phyloP scores from a whole-genome alignment of 2,797 vertebrate species.

The Spondyliosoma cantharus region DNA sequence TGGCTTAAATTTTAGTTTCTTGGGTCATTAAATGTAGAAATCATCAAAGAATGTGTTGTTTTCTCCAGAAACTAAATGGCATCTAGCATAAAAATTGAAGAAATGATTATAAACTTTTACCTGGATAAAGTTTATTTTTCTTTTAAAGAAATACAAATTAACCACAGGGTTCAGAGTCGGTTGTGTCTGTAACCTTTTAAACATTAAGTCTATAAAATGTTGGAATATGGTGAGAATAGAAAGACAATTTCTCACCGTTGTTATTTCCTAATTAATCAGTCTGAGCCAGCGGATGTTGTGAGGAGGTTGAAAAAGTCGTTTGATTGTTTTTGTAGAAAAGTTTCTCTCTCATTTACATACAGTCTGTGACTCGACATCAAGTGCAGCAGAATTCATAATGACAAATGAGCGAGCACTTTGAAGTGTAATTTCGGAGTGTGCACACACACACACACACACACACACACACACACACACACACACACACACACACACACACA shows the following conservation, averaged over 20 bases:
- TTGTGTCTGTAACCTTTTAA: no score
- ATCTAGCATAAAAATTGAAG: neutral
- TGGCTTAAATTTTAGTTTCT: neutral
- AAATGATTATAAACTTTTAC: neutral
- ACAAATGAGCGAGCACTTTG: constrained; percentile 39
- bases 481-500: constrained; percentile 2
- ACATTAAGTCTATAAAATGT: no score
- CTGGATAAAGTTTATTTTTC: no score
- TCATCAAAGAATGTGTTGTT: neutral
- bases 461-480: constrained; percentile 20
- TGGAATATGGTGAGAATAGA: neutral
- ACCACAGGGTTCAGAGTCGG: no score
- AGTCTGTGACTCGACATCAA: neutral
- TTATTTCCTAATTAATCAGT: neutral
- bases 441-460: neutral
- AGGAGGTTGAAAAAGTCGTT: constrained; percentile 15
- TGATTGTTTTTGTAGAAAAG: neutral
- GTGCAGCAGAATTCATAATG: constrained; percentile 8
- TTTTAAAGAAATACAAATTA: neutral
- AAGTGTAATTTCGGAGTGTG: constrained; percentile 26
- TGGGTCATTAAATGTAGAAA: neutral
- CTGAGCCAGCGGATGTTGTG: neutral
- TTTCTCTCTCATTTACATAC: constrained; percentile 1
- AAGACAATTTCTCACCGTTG: neutral
- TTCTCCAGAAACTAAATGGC: neutral